Evolutionary conservation across 2,888 invertebrate species (phyloP).

Genomic region (Caenorhabditis sinica): DNA sequence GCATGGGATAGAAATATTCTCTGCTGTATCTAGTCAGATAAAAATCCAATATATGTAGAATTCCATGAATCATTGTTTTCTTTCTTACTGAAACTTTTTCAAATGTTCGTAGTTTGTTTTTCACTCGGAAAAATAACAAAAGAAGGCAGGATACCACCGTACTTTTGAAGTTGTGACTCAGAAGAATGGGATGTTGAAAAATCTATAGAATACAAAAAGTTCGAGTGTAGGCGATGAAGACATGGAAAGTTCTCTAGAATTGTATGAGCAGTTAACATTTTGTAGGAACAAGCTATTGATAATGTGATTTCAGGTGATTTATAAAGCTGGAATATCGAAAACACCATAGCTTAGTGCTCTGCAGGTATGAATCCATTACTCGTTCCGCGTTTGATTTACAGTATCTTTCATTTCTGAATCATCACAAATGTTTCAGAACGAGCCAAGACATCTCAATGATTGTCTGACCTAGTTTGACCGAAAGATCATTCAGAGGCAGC

Average conservation of each 20-base stretch:
- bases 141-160: background rate
- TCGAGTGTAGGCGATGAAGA: background rate
- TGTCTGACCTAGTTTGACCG: too few species aligned
- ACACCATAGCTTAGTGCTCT: too few species aligned
- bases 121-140: background rate
- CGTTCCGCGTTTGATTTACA: too few species aligned
- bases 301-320: too few species aligned
- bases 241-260: background rate
- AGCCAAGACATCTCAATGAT: too few species aligned
- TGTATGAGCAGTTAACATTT: too few species aligned
- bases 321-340: too few species aligned
- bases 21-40: background rate
- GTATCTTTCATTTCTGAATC: too few species aligned
- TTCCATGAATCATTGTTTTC: slow-evolving; percentile 14
- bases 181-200: background rate
- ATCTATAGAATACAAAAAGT: background rate
- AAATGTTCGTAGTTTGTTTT: slow-evolving; percentile 16
- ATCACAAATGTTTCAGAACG: too few species aligned
- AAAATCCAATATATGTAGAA: background rate
- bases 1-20: background rate
- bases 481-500: too few species aligned
- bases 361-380: too few species aligned
- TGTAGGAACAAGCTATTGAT: too few species aligned
- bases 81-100: background rate
- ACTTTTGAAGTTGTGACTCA: slow-evolving; percentile 21